These are phyloP conservation scores for Crossocerus cetratus DNA, from an alignment of 2,888 invertebrate genomes.

Conservation along the genomic window DNA sequence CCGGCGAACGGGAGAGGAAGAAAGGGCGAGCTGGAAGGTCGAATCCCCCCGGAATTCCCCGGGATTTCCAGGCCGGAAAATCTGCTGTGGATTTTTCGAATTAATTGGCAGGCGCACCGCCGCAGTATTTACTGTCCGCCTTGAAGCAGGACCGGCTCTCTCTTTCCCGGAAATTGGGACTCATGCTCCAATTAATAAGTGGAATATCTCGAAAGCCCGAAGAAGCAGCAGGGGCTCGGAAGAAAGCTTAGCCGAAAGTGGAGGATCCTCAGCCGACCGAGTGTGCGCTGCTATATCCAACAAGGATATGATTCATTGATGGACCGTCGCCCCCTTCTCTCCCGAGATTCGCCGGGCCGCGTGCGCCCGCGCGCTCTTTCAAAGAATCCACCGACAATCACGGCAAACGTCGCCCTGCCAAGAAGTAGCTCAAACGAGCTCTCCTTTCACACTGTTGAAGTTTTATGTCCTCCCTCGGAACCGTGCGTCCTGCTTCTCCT, in stretches of 20 bases:
- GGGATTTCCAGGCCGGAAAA: neutral
- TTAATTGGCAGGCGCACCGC: no score
- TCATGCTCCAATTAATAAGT: neutral
- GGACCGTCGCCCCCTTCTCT: slow-evolving; percentile 15
- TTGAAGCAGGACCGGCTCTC: neutral
- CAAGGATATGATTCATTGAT: slow-evolving; percentile 47
- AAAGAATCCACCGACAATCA: slow-evolving; percentile 28
- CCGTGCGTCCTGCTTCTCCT: no score
- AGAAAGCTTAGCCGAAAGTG: neutral
- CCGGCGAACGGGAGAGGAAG: neutral
- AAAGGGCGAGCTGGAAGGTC: no score
- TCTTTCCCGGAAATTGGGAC: neutral
- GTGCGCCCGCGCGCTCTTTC: no score
- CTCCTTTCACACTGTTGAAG: slow-evolving; percentile 13
- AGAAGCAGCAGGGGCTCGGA: no score
- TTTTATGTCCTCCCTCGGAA: neutral
- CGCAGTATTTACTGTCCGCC: neutral
- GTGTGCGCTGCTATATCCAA: slow-evolving; percentile 30
- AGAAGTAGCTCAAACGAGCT: neutral
- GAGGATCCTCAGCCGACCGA: neutral
- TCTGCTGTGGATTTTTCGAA: no score
- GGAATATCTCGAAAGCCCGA: slow-evolving; percentile 16
- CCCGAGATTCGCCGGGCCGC: slow-evolving; percentile 19
- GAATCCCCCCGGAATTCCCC: slow-evolving; percentile 6
- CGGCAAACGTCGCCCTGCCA: neutral